Base-by-base conservation (phyloP, 2,888 invertebrate genomes). In the Nemotelus nigrinus region DNA sequence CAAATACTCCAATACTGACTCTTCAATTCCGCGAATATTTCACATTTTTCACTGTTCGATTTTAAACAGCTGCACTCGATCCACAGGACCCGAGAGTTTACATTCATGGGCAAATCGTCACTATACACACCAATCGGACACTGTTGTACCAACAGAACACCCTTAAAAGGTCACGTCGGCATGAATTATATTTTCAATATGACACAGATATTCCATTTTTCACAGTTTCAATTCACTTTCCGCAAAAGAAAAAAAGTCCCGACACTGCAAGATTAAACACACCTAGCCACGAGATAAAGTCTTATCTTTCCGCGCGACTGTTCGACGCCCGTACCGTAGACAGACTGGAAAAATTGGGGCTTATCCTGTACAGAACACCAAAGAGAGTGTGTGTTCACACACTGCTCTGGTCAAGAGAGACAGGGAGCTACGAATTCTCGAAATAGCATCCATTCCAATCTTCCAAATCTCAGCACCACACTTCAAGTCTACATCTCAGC, bases 271-370 rank as follows among this genome's bases (percentile, higher is more conserved):
- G 44, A 7, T 10, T 60, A 45, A 72, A 72, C 41, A 41, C 25
- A 70, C 53, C 50, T 55, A 55, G 47, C 53, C 70, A 70, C 70
- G 70, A 76, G 43, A 68, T 3, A 60, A n/a, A 68, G 57, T 68
- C 50, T 48, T 68, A 60, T 43, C 57, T 58, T 68, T 72, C 55
- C 72, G 72, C 58, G 47, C 84, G 84, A 86, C 85, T 85, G 85
- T 84, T 84, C 85, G 83, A 86, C 86, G 87, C 87, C 86, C 86
- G 86, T 85, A 83, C 84, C 82, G 83, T 84, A 85, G 84, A 85
- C 85, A 86, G 86, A 86, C 86, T 86, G 85, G 72, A 82, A 85
- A 84, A 83, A 82, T 72, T 72, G 68, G 79, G 79, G 79, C 76
- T 79, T 78, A 79, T 79, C 79, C 78, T 60, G 75, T 77, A 76